These are phyloP conservation scores for Pseudochirops cupreus DNA, from an alignment of 2,797 vertebrate genomes.

Conservation along the genomic window DNA sequence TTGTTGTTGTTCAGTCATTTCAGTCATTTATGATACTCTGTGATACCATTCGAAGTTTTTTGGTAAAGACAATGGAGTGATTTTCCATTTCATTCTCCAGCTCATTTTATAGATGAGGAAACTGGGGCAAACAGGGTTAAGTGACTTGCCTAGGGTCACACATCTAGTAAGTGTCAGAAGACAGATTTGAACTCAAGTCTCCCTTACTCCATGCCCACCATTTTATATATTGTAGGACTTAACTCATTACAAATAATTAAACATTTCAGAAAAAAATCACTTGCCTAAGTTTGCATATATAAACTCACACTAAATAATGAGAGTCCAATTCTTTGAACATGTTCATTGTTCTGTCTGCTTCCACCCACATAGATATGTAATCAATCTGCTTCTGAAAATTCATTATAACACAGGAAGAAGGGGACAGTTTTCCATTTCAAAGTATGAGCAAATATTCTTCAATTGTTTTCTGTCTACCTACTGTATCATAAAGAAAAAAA, in stretches of 20 bases:
- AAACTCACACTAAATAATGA: not conserved
- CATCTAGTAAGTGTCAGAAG: not conserved
- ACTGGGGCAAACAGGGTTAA: not conserved
- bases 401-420: not conserved
- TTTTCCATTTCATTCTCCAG: not conserved
- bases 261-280: not conserved
- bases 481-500: not conserved
- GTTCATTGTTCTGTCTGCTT: not conserved
- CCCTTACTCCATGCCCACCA: not conserved
- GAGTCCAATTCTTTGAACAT: not conserved
- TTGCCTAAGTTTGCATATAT: not conserved
- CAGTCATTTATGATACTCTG: not conserved
- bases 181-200: not conserved
- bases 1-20: not conserved
- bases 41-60: not conserved
- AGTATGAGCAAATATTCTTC: not conserved
- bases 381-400: not conserved
- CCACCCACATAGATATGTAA: not conserved
- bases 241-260: not conserved
- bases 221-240: not conserved
- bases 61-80: not conserved
- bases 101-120: not conserved
- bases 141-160: not conserved
- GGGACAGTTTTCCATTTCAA: not conserved
- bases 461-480: not conserved